Conservation (phyloP, 2,888 invertebrate species). For the Horisme vitalbata region DNA sequence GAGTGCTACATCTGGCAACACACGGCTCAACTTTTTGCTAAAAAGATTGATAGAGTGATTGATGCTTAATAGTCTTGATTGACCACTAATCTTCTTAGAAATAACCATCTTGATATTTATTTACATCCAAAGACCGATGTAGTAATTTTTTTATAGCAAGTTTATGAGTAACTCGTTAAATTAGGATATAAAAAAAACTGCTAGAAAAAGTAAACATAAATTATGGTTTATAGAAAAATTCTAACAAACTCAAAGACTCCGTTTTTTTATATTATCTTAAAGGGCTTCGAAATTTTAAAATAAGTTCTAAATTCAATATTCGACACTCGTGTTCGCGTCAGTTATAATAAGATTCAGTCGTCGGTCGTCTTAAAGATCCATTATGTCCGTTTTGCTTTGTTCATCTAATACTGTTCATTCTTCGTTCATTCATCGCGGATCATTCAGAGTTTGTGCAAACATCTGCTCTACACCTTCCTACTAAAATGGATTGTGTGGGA, state of each 20-base stretch:
- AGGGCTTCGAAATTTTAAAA: slow-evolving; percentile 29
- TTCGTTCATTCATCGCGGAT: slow-evolving; percentile 43
- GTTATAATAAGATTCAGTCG: slow-evolving; percentile 65
- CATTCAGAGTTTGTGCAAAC: slow-evolving; percentile 55
- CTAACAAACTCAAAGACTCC: slow-evolving; percentile 5
- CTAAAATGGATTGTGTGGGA: slow-evolving; percentile 17
- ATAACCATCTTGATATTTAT: too few relatives aligned
- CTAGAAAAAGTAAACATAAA: too few relatives aligned
- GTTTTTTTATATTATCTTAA: slow-evolving; percentile 13
- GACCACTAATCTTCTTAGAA: too few relatives aligned
- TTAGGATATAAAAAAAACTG: too few relatives aligned
- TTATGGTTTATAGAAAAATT: too few relatives aligned
- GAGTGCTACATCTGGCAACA: too few relatives aligned
- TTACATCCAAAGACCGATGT: too few relatives aligned
- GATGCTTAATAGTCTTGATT: too few relatives aligned
- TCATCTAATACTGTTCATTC: slow-evolving; percentile 59
- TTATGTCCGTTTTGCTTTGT: slow-evolving; percentile 61
- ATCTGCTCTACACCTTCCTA: slow-evolving; percentile 60
- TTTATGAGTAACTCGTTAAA: too few relatives aligned
- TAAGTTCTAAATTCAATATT: slow-evolving; percentile 15
- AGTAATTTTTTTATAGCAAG: too few relatives aligned
- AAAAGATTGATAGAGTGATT: too few relatives aligned
- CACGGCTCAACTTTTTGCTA: too few relatives aligned
- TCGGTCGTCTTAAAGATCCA: slow-evolving; percentile 51
- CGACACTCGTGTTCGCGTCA: slow-evolving; percentile 50